A percentile compares a stretch with the other conserved stretches of the same genome.
These are phyloP conservation scores for Anas bernieri DNA, from an alignment of 2,797 vertebrate species.

Conservation along the genomic window DNA sequence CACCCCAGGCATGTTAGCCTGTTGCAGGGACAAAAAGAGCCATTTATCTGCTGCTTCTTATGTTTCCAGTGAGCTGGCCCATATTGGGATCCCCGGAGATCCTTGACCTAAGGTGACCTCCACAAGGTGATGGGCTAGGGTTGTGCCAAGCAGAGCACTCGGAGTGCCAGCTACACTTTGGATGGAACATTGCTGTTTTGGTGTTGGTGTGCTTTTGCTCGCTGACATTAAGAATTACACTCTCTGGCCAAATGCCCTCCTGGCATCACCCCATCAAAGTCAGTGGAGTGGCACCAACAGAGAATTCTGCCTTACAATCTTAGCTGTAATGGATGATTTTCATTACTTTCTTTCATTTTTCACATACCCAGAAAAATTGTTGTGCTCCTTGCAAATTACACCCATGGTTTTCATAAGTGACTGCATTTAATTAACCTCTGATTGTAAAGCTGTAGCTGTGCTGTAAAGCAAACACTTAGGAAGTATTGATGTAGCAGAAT, in stretches of 20 bases:
- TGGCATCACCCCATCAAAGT: accelerated
- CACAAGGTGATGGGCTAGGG: too few relatives aligned
- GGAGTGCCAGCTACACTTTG: accelerated
- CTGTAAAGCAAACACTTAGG: constrained; percentile 39
- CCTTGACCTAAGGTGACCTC: neutral
- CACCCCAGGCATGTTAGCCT: accelerated
- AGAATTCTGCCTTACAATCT: neutral
- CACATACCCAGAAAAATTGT: neutral
- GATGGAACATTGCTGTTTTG: neutral
- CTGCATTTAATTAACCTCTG: constrained; percentile 41
- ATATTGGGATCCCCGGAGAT: accelerated
- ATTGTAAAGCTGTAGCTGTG: constrained; percentile 29
- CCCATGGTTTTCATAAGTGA: neutral
- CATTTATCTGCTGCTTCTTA: neutral
- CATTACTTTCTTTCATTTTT: constrained; percentile 5
- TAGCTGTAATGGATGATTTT: neutral
- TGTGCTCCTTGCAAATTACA: constrained; percentile 9
- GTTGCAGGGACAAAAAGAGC: neutral
- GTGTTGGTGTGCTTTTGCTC: neutral
- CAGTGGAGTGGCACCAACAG: neutral
- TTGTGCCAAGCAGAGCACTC: neutral
- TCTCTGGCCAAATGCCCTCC: neutral
- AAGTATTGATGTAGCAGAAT: neutral
- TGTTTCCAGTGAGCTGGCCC: neutral
- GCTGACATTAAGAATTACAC: accelerated